phyloP scores from a whole-genome alignment of 2,888 invertebrate species.

The Cloeon dipterum region DNA sequence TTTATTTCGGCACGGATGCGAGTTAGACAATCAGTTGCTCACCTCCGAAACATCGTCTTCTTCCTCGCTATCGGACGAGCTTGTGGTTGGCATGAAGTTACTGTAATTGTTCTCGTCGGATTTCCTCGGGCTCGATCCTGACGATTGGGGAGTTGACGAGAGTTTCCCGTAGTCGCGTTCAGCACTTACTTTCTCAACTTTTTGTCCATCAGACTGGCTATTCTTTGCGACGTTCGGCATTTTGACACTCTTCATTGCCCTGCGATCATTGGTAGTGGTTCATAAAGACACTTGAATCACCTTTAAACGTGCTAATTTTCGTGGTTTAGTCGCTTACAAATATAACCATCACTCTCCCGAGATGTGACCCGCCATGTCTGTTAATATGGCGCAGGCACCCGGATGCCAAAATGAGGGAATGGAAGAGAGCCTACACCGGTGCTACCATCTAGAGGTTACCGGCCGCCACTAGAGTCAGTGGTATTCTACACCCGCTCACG shows the following conservation, averaged over 20 bases:
- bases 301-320: conserved; percentile 14
- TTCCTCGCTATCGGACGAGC: conserved; percentile 88
- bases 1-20: conserved; percentile 5
- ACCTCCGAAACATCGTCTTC: conserved; percentile 94
- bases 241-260: conserved; percentile 43
- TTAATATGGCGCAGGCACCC: conserved; percentile 47
- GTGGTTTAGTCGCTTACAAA: conserved; percentile 15
- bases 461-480: too few species aligned
- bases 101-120: conserved; percentile 75
- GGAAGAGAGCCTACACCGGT: too few species aligned
- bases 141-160: conserved; percentile 57
- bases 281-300: conserved; percentile 15
- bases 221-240: conserved; percentile 80
- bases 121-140: conserved; percentile 59
- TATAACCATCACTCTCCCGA: conserved; percentile 21
- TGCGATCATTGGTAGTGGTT: conserved; percentile 21
- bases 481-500: too few species aligned
- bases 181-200: conserved; percentile 53
- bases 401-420: conserved; percentile 21
- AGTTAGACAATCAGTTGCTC: conserved; percentile 17
- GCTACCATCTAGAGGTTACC: conserved; percentile 1
- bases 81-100: too few species aligned
- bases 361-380: conserved; percentile 58
- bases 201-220: conserved; percentile 51
- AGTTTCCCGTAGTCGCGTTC: conserved; percentile 26